Evolutionary conservation across 2,888 invertebrate genomes (phyloP), one percentile per base, ranked within the genome.

Genomic region (Ashinkailepas kermadecensis): DNA sequence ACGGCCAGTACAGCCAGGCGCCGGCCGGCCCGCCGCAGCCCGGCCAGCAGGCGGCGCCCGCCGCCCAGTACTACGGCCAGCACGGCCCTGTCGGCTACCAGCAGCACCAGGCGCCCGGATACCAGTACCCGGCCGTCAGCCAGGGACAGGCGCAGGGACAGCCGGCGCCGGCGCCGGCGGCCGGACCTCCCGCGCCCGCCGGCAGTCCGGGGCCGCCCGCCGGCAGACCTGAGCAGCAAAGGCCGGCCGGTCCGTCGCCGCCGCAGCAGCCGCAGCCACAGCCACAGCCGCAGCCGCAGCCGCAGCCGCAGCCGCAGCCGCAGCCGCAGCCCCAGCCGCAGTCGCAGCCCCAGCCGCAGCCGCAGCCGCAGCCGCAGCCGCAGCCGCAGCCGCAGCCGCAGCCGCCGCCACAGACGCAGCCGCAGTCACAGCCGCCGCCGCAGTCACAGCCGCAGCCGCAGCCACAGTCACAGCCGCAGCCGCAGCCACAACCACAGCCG

Each of bases 1-100:
- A 57, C 78, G 57, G 58, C n/a, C 78, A 78, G 78, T 78, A 78
- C 78, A 58, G 78, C 58, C 78, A 57, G 78, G 7, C 56, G 23
- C 57, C 78, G 58, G 23, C 78, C 58, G 58, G 78, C 58, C 78
- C 54, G 78, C 78, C 78, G 67, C 54, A 39, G 74, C 74, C 74
- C 13, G 74, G 54, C 15, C 74, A 39, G 54, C 39, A n/a, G 78
- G 12, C 78, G 57, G 23, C 78, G 18, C 56, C 18, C 56, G 21
- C 18, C 11, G 9, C 10, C 58, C 65, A 67, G 65, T 57, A 57
- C 57, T 57, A 58, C 78, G 78, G 23, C 15, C 78, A 78, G 78
- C 78, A 78, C 78, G 78, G 21, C 4, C 56, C 78, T 15, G 65
- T 21, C 78, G 78, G 56, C 58, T 78, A 78, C 78, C 78, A 58